phyloP scores from a whole-genome alignment of 2,888 invertebrate genomes.

The Tryphoninae sp. region DNA sequence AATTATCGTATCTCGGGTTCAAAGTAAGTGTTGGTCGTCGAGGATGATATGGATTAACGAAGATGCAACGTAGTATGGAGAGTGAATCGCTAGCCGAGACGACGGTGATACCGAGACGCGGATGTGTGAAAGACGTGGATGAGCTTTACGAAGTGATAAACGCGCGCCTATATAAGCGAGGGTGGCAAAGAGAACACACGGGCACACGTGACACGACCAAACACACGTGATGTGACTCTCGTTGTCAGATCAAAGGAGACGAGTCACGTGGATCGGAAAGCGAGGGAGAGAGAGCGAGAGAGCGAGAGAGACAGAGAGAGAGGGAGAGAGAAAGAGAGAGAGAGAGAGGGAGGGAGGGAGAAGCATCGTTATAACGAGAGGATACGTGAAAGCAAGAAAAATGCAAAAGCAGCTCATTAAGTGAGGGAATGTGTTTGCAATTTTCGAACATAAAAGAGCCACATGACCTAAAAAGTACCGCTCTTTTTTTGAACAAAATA shows the following conservation, averaged over 20 bases:
- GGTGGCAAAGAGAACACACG: conserved; percentile 33
- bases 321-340: not conserved
- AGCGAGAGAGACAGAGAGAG: not conserved
- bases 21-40: conserved; percentile 47
- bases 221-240: conserved; percentile 22
- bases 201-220: conserved; percentile 8
- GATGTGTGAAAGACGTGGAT: conserved; percentile 48
- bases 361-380: conserved; percentile 36
- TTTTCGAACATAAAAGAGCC: conserved; percentile 3
- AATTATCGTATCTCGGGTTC: conserved; percentile 56
- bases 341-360: not conserved
- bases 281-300: not conserved
- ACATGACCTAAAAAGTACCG: not conserved
- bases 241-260: conserved; percentile 54
- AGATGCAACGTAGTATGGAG: conserved; percentile 28
- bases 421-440: conserved; percentile 22
- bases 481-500: too few relatives aligned
- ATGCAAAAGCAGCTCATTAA: not conserved
- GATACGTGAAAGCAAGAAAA: conserved; percentile 7
- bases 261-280: conserved; percentile 33
- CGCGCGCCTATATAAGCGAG: conserved; percentile 23
- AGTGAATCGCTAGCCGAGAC: conserved; percentile 26
- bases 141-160: conserved; percentile 58
- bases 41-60: conserved; percentile 47
- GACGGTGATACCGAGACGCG: not conserved